Evolutionary conservation across 2,888 invertebrate genomes (phyloP), one percentile per base, ranked within the genome.

Genomic region (Ariolimax columbianus): DNA sequence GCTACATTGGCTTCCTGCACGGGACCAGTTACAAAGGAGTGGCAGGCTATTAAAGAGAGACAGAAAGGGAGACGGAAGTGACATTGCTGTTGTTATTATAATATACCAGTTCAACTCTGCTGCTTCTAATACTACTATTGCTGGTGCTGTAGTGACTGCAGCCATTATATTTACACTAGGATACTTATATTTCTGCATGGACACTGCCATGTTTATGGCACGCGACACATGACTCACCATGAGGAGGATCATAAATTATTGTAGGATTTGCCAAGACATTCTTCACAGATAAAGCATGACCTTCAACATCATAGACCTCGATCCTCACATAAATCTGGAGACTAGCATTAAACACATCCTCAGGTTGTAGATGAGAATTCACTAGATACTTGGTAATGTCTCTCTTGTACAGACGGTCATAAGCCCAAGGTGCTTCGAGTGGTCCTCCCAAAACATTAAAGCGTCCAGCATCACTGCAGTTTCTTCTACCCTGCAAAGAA

Each of bases 401-500:
- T 36, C 72, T 55, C 75, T 66, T 85, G 84, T 86, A 87, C 30
- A 86, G 51, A 0, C 89, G 79, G 59, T 89, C 87, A 83, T 86
- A 89, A 0, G 87, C 88, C 89, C 89, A 89, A 14, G 88, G 86
- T 86, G 87, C 84, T 72, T 89, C 89, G 7, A 30, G 72, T 17
- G 81, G 72, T 19, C 89, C 89, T 6, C 89, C 89, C 73, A 89
- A 77, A 33, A 89, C 26, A 70, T 38, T 77, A 82, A 87, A 88
- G 23, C 63, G 79, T 3, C 87, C 83, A 19, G 78, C 87, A 55
- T 40, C 43, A 40, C 11, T n/a, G 19, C 82, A 72, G 36, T 38
- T 47, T 43, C 11, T 14, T 26, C 30, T 9, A 26, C 11, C n/a
- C 77, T 77, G 33, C 3, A 36, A 1, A 66, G 33, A 19, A 66